These are phyloP conservation scores for Volucella inflata DNA, from an alignment of 2,888 invertebrate genomes.

Conservation along the genomic window DNA sequence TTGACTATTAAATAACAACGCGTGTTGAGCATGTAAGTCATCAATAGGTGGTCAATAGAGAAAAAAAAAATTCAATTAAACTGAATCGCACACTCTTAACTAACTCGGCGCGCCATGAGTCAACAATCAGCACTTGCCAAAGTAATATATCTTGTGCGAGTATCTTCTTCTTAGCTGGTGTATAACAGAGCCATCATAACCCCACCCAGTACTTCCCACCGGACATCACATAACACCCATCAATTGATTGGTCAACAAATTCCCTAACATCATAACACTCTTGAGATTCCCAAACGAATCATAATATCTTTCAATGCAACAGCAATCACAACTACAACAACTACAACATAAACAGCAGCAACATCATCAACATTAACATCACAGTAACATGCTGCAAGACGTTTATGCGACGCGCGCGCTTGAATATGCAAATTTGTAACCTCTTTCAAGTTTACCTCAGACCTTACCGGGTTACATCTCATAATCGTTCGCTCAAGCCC, in stretches of 20 bases:
- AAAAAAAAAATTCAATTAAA: neutral
- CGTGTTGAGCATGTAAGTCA: conserved; percentile 1
- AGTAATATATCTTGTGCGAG: neutral
- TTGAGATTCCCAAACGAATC: conserved; percentile 58
- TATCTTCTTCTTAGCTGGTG: neutral
- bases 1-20: conserved; percentile 9
- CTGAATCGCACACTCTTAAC: neutral
- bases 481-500: conserved; percentile 4
- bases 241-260: conserved; percentile 68
- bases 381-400: conserved; percentile 33
- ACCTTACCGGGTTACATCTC: conserved; percentile 43
- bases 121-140: neutral
- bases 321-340: conserved; percentile 10
- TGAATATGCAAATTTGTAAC: conserved; percentile 45
- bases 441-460: conserved; percentile 46
- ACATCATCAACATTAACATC: neutral
- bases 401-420: conserved; percentile 1
- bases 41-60: neutral
- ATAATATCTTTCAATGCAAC: conserved; percentile 61
- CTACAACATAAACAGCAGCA: neutral
- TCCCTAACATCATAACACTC: conserved; percentile 48
- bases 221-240: conserved; percentile 53
- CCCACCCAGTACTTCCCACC: conserved; percentile 39
- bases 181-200: conserved; percentile 11
- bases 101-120: neutral